Percentiles rank a stretch among this genome's conserved stretches.
Evolutionary conservation across 35 echinoderm and acorn worm species (phyloP).

Genomic region (Apostichopus californicus): DNA sequence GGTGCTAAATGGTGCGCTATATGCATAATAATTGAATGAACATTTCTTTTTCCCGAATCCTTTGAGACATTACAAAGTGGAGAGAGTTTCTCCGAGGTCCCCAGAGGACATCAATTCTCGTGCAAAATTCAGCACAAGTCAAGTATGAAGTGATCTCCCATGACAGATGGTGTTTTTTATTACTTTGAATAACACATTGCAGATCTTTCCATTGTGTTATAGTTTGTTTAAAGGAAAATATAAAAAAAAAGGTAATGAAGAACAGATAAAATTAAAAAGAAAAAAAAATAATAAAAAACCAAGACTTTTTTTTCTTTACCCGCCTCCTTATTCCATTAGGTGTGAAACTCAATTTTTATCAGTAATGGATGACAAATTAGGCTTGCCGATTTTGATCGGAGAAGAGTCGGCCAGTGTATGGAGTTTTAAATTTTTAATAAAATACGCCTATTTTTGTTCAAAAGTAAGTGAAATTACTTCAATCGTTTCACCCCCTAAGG

Average conservation of each 20-base stretch:
- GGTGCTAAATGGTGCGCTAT: too few species aligned
- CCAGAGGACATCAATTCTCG: neutral
- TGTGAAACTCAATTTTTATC: neutral
- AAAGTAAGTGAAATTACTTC: neutral
- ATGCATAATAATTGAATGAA: too few species aligned
- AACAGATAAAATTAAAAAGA: neutral
- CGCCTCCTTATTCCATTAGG: neutral
- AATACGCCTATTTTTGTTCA: neutral
- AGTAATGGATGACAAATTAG: neutral
- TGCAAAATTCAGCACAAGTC: neutral
- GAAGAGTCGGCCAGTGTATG: neutral
- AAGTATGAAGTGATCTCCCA: neutral
- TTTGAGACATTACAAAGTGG: too few species aligned
- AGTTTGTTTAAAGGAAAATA: neutral
- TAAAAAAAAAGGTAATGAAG: neutral
- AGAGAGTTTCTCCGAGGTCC: too few species aligned
- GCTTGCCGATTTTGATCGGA: neutral
- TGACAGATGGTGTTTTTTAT: neutral
- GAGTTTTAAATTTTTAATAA: neutral
- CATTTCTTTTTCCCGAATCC: too few species aligned
- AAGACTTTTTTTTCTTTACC: too few species aligned
- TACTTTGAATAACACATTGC: neutral
- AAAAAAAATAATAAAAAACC: neutral
- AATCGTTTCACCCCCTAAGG: neutral
- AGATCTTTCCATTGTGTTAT: neutral